phyloP scores from a whole-genome alignment of 2,797 vertebrate species.

The Acanthurus tractus region DNA sequence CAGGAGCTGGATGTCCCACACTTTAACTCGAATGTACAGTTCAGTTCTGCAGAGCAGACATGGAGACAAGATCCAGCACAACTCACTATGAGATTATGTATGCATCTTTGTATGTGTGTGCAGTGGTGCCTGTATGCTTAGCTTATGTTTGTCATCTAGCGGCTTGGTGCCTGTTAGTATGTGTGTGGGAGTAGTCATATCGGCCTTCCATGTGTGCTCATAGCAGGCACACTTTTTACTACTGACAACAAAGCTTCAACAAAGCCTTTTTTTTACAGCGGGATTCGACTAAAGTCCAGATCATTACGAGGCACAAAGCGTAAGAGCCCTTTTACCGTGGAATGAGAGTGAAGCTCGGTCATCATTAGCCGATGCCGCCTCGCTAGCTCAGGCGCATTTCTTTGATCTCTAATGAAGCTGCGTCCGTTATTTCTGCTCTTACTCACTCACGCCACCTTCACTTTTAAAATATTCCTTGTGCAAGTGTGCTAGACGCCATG shows the following conservation, averaged over 20 bases:
- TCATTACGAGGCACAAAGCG: constrained; percentile 79
- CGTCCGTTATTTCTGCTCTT: constrained; percentile 77
- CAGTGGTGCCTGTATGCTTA: constrained; percentile 23
- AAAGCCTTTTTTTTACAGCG: constrained; percentile 78
- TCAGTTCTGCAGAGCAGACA: constrained; percentile 48
- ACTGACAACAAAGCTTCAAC: constrained; percentile 83
- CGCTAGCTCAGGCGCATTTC: constrained; percentile 41
- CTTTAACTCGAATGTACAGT: constrained; percentile 69
- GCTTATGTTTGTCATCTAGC: constrained; percentile 70
- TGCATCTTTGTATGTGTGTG: constrained; percentile 26
- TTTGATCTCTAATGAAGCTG: constrained; percentile 86
- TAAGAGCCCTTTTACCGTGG: constrained; percentile 67
- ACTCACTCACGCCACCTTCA: constrained; percentile 82
- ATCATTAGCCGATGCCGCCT: constrained; percentile 80
- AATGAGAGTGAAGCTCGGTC: constrained; percentile 76
- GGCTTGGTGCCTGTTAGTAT: constrained; percentile 58
- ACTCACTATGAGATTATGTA: constrained; percentile 51
- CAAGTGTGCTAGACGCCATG: constrained; percentile 68
- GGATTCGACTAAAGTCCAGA: constrained; percentile 69
- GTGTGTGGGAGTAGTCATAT: constrained; percentile 71
- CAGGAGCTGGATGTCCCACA: constrained; percentile 48
- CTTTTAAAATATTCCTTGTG: constrained; percentile 65
- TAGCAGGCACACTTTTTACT: constrained; percentile 83
- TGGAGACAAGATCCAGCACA: constrained; percentile 55
- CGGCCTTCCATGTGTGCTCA: constrained; percentile 73